A percentile compares a stretch with the other conserved stretches of the same genome.
phyloP scores from a whole-genome alignment of 2,888 invertebrate genomes.

The Clivina fossor region DNA sequence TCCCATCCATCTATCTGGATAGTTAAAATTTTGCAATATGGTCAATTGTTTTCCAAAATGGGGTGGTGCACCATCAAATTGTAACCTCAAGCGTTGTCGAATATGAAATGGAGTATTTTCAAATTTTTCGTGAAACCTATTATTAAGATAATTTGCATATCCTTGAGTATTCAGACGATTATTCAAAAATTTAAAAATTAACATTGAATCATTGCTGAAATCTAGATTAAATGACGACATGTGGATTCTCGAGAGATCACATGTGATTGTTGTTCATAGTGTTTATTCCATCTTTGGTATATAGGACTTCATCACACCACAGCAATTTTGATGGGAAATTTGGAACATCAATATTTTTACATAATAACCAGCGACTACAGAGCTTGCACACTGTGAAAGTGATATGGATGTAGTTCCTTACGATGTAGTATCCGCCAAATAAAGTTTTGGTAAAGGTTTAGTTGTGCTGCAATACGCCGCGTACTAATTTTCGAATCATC shows the following conservation, averaged over 20 bases:
- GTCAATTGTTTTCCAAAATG: too few species aligned
- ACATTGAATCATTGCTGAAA: background rate
- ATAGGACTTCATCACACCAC: background rate
- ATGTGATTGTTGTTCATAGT: background rate
- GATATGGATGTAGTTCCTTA: background rate
- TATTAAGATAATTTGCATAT: too few species aligned
- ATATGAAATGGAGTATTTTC: too few species aligned
- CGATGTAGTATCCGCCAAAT: background rate
- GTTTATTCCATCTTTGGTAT: background rate
- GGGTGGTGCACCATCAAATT: too few species aligned
- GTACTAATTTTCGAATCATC: background rate
- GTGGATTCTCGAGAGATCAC: background rate
- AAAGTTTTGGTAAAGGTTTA: conserved; percentile 1
- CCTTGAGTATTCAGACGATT: too few species aligned
- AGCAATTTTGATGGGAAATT: background rate
- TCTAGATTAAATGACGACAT: too few species aligned
- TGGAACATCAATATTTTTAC: background rate
- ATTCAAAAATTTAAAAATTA: too few species aligned
- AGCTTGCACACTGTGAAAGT: background rate
- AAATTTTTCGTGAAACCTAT: too few species aligned
- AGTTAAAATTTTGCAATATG: too few species aligned
- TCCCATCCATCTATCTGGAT: too few species aligned
- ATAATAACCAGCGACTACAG: background rate
- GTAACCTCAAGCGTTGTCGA: too few species aligned
- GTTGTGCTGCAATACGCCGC: background rate